Conservation (phyloP, 2,888 invertebrate species). For the Brachyptera risi region DNA sequence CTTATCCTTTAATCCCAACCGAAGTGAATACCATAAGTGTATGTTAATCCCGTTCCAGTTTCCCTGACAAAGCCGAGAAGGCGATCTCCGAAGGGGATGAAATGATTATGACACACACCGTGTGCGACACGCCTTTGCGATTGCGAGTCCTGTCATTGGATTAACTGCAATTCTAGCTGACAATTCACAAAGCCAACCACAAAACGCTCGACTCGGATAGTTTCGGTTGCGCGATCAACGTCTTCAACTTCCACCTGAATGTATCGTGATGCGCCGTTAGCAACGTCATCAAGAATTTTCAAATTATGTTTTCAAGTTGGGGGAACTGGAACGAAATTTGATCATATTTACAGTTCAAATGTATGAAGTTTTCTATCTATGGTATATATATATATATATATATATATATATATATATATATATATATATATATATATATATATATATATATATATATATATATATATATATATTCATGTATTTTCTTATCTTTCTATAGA, state of each 20-base stretch:
- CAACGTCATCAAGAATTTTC: background rate
- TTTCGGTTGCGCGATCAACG: background rate
- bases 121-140: background rate
- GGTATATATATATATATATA: background rate
- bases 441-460: too few relatives aligned
- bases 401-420: too few relatives aligned
- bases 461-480: too few relatives aligned
- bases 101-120: background rate
- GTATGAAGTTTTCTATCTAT: background rate
- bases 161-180: background rate
- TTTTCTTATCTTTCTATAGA: too few relatives aligned
- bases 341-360: constrained; percentile 11
- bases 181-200: background rate
- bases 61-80: background rate
- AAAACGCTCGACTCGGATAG: background rate
- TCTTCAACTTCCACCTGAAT: constrained; percentile 9
- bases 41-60: background rate
- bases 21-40: background rate
- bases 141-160: background rate
- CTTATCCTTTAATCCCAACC: background rate
- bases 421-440: too few relatives aligned
- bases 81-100: background rate
- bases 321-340: constrained; percentile 4
- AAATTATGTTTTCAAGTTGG: constrained; percentile 14
- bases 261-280: background rate